These are phyloP conservation scores for Cyprinella venusta DNA, from an alignment of 2,797 vertebrate species.

Conservation along the genomic window DNA sequence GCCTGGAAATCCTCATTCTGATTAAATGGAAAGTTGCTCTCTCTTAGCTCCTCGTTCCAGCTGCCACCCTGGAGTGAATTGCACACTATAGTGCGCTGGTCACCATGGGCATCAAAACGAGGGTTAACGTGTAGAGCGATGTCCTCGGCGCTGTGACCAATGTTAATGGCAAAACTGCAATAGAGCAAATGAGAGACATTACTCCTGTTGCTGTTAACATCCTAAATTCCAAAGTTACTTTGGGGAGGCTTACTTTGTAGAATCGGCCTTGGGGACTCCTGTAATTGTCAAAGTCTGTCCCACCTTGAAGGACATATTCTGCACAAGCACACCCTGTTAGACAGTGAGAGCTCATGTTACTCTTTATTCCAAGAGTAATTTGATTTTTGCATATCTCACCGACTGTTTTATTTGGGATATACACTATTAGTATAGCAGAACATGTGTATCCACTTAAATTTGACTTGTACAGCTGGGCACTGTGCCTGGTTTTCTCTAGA, in stretches of 20 bases:
- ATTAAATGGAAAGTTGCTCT: slow-evolving; percentile 74
- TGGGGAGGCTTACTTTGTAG: slow-evolving; percentile 70
- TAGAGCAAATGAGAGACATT: neutral
- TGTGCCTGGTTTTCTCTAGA: slow-evolving; percentile 40
- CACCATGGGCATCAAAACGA: slow-evolving; percentile 77
- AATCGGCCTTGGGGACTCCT: slow-evolving; percentile 68
- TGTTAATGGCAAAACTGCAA: slow-evolving; percentile 76
- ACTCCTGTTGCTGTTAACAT: neutral
- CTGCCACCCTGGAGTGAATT: slow-evolving; percentile 75
- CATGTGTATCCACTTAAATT: slow-evolving; percentile 70
- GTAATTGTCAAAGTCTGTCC: slow-evolving; percentile 76
- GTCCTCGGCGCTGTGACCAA: slow-evolving; percentile 68
- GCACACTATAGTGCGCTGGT: slow-evolving; percentile 71
- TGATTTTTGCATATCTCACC: slow-evolving; percentile 15
- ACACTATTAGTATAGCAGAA: slow-evolving; percentile 47
- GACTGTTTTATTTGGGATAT: slow-evolving; percentile 14
- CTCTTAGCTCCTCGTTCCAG: slow-evolving; percentile 77
- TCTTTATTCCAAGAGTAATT: neutral
- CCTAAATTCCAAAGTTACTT: neutral
- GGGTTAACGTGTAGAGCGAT: slow-evolving; percentile 77
- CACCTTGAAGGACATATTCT: slow-evolving; percentile 80
- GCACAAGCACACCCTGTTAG: slow-evolving; percentile 69
- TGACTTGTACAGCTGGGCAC: slow-evolving; percentile 24
- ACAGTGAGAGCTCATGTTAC: slow-evolving; percentile 30
- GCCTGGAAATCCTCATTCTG: slow-evolving; percentile 76